Percentiles rank a stretch among this genome's conserved stretches.
Conservation (phyloP, 2,113 vertebrate species). For the Tricholaema leucomelas region DNA sequence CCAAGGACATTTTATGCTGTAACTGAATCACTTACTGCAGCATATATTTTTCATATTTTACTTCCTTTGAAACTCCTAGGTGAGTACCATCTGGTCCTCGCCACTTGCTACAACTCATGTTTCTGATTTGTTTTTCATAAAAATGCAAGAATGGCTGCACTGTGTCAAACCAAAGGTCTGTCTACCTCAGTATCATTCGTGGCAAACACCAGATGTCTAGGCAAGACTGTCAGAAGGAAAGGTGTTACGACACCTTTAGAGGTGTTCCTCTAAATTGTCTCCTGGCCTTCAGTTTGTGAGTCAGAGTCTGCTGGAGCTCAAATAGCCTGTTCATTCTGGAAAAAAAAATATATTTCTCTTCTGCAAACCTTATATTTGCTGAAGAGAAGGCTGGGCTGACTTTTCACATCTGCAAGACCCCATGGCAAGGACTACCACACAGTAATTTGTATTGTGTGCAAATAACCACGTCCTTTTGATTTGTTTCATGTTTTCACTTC, state of each 20-base stretch:
- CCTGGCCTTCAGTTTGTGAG: neutral
- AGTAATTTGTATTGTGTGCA: neutral
- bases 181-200: neutral
- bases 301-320: neutral
- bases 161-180: neutral
- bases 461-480: neutral
- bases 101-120: slow-evolving; percentile 37
- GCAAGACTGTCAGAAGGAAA: slow-evolving; percentile 12
- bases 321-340: neutral
- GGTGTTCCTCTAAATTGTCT: neutral
- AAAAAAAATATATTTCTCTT: neutral
- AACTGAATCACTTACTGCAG: neutral
- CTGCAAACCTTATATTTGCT: neutral
- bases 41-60: slow-evolving; percentile 40
- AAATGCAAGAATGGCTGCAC: slow-evolving; percentile 12
- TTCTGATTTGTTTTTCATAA: slow-evolving; percentile 60
- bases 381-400: neutral
- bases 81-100: slow-evolving; percentile 49
- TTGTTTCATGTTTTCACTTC: neutral
- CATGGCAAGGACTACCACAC: neutral
- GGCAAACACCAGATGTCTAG: slow-evolving; percentile 14
- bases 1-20: slow-evolving; percentile 6
- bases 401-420: neutral
- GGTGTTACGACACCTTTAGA: neutral
- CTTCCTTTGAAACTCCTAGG: slow-evolving; percentile 36